Conservation (phyloP, 1,140 invertebrate genomes). For the roundworm (Caenorhabditis elegans) region WBcel235 BX284602.5:10097501-10098000, state of each 20-base stretch:
- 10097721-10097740: too few relatives aligned
- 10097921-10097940: conserved; percentile 64
- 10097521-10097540: too few relatives aligned
- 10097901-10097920: conserved; percentile 67
- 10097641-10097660: too few relatives aligned
- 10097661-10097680: too few relatives aligned
- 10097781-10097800: conserved; percentile 40
- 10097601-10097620: too few relatives aligned
- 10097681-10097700: too few relatives aligned
- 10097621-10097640: too few relatives aligned
- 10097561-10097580: too few relatives aligned
- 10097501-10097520: too few relatives aligned
- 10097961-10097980: conserved; percentile 68
- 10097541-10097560: too few relatives aligned
- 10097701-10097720: too few relatives aligned
- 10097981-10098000: conserved; percentile 60
- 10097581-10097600: too few relatives aligned
- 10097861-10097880: conserved; percentile 66
- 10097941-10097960: conserved; percentile 67
- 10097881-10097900: conserved; percentile 67
- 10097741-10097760: conserved; percentile 39
- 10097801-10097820: conserved; percentile 48
- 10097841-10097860: conserved; percentile 59
- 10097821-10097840: conserved; percentile 54
- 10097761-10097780: conserved; percentile 47